These are phyloP conservation scores for Diaprepes abbreviatus DNA, from an alignment of 2,888 invertebrate species.

Conservation along the genomic window DNA sequence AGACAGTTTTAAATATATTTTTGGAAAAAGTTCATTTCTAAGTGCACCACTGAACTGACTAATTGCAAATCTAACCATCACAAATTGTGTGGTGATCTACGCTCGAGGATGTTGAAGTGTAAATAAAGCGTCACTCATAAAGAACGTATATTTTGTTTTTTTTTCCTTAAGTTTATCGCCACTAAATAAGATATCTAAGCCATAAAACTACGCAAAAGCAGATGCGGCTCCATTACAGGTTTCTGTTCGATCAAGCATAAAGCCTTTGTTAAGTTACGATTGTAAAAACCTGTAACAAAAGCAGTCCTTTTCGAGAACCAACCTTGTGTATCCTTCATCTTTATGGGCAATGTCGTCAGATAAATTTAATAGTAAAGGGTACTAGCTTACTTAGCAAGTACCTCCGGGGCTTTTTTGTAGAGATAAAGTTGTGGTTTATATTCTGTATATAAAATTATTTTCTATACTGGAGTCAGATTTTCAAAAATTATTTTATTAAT, in stretches of 20 bases:
- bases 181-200: slow-evolving; percentile 8
- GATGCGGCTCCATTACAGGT: background rate
- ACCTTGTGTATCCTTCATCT: slow-evolving; percentile 8
- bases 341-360: background rate
- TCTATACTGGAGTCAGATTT: no score
- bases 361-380: background rate
- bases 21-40: no score
- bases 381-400: slow-evolving; percentile 4
- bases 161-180: slow-evolving; percentile 1
- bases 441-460: no score
- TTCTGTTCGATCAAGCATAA: slow-evolving; percentile 5
- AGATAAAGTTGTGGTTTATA: no score
- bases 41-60: no score
- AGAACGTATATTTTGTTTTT: background rate
- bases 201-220: slow-evolving; percentile 12
- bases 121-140: no score
- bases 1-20: no score
- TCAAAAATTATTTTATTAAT: no score
- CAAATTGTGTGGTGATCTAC: no score
- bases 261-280: slow-evolving; percentile 13
- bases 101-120: no score
- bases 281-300: slow-evolving; percentile 15
- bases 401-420: no score
- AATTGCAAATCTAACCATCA: no score
- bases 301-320: slow-evolving; percentile 12